Evolutionary conservation across 2,888 invertebrate species (phyloP).

Genomic region (Halictus quadricinctus): DNA sequence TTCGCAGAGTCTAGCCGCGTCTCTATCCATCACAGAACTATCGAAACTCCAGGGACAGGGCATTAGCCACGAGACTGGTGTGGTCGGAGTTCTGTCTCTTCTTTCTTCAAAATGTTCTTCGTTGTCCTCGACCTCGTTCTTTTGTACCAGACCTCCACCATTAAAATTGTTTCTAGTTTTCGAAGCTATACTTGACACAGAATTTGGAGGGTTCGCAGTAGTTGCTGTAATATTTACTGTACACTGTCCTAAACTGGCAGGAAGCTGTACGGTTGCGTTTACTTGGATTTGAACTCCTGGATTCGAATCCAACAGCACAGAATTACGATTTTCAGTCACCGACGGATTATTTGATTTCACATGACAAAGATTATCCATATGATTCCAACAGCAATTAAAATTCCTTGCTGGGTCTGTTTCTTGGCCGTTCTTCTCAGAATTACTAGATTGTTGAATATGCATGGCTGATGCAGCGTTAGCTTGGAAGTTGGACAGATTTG

Average conservation of each 20-base stretch:
- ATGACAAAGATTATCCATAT: constrained; percentile 50
- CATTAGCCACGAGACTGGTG: constrained; percentile 76
- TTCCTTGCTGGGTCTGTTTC: constrained; percentile 3
- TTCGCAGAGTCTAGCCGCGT: constrained; percentile 66
- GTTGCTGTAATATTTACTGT: constrained; percentile 79
- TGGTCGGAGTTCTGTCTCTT: constrained; percentile 71
- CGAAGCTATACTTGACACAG: constrained; percentile 12
- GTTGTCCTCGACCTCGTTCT: constrained; percentile 39
- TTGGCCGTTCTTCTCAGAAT: constrained; percentile 6
- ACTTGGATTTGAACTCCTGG: constrained; percentile 75
- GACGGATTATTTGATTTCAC: constrained; percentile 22
- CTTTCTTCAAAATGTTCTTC: constrained; percentile 59
- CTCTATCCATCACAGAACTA: constrained; percentile 65
- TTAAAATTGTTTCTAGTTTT: constrained; percentile 73
- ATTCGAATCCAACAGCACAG: constrained; percentile 43
- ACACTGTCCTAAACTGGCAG: constrained; percentile 75
- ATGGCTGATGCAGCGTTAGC: constrained; percentile 18
- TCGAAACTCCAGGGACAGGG: constrained; percentile 75
- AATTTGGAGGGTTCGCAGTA: constrained; percentile 46
- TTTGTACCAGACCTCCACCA: constrained; percentile 75
- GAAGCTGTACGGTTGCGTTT: constrained; percentile 78
- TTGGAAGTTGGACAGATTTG: constrained; percentile 31
- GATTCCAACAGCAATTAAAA: constrained; percentile 47
- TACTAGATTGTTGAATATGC: constrained; percentile 27
- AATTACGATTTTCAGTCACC: constrained; percentile 35